A percentile compares a stretch with the other conserved stretches of the same genome.
Conservation (phyloP, 2,113 vertebrate genomes). For the Ginglymostoma cirratum region DNA sequence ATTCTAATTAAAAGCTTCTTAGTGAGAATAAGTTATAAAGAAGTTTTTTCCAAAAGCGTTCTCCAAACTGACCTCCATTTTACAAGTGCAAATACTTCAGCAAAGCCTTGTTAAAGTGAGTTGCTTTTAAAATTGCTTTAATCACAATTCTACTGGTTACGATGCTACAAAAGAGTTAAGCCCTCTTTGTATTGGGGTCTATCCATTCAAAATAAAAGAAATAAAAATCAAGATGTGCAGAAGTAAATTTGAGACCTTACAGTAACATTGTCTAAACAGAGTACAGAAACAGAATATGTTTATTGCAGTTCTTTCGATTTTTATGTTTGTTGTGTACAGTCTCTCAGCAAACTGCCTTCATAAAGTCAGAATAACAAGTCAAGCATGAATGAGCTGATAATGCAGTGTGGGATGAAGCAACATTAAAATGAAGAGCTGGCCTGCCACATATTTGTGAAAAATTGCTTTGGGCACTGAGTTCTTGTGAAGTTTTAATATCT, state of each 20-base stretch:
- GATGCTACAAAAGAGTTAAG: background rate
- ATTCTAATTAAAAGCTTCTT: constrained; percentile 32
- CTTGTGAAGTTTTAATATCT: background rate
- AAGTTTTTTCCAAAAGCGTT: constrained; percentile 25
- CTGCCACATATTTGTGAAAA: background rate
- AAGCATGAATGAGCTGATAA: background rate
- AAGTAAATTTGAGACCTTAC: background rate
- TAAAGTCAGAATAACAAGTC: background rate
- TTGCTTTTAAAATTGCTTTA: background rate
- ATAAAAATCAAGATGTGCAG: background rate
- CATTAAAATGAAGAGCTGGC: background rate
- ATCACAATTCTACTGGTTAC: background rate
- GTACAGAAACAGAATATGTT: background rate
- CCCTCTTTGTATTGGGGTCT: background rate
- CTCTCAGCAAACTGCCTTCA: background rate
- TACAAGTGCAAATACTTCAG: background rate
- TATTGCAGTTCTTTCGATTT: background rate
- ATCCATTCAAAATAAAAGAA: background rate
- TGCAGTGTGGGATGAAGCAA: background rate
- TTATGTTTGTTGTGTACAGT: background rate
- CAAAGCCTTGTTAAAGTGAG: constrained; percentile 13
- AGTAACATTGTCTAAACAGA: background rate
- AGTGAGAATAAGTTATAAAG: constrained; percentile 37
- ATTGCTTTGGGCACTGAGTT: background rate
- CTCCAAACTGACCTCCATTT: constrained; percentile 37